Conservation (phyloP, 2,888 invertebrate species). For the Glomeris marginata region DNA sequence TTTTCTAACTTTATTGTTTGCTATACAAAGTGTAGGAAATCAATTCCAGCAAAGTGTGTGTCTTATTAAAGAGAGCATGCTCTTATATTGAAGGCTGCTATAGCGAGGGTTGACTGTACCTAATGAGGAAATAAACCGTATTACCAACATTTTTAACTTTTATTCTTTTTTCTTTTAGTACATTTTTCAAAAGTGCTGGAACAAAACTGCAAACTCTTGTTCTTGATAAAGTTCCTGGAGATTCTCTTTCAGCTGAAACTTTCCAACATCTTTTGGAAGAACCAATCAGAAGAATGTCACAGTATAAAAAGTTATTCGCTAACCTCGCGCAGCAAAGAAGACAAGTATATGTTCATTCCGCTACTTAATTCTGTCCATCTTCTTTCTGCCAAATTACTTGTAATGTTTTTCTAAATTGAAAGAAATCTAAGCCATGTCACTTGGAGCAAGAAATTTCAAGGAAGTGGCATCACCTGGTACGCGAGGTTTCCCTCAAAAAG, state of each 20-base stretch:
- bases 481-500: conserved; percentile 23
- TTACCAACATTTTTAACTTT: no score
- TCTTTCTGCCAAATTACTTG: neutral
- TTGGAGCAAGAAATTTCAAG: conserved; percentile 9
- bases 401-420: neutral
- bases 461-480: conserved; percentile 6
- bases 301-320: conserved; percentile 23
- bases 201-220: no score
- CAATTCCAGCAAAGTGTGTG: no score
- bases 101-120: no score
- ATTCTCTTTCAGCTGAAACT: conserved; percentile 3
- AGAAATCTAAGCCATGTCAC: conserved; percentile 6
- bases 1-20: no score
- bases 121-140: no score
- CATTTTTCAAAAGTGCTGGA: no score
- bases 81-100: no score
- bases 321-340: conserved; percentile 20
- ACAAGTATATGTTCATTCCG: conserved; percentile 11
- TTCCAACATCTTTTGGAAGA: conserved; percentile 22
- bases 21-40: no score
- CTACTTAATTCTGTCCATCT: neutral
- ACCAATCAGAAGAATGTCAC: conserved; percentile 25
- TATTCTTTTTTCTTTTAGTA: no score
- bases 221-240: no score
- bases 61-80: no score